These are phyloP conservation scores for Rana temporaria DNA, from an alignment of 2,113 vertebrate genomes.

Conservation along the genomic window DNA sequence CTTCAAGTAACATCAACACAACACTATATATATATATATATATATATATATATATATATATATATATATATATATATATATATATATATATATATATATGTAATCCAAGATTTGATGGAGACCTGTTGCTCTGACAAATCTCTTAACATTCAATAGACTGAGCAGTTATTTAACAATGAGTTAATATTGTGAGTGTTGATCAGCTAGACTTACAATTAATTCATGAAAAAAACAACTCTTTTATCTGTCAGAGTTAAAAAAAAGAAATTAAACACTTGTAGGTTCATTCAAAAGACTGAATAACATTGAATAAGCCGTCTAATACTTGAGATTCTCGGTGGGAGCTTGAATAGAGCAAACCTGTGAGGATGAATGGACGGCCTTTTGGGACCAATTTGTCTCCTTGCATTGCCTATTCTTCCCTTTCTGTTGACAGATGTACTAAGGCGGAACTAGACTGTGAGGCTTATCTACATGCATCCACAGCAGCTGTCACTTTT, in stretches of 20 bases:
- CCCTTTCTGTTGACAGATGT: conserved; percentile 99
- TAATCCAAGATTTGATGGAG: background rate
- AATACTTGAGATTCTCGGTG: conserved; percentile 97
- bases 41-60: too few species aligned
- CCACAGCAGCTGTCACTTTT: conserved; percentile 99
- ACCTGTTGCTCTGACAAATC: conserved; percentile 27
- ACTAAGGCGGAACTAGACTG: conserved; percentile 99
- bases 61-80: background rate
- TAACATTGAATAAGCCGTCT: conserved; percentile 99
- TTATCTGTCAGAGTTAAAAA: conserved; percentile 79
- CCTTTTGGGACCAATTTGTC: conserved; percentile 99
- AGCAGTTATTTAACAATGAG: conserved; percentile 73
- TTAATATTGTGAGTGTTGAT: conserved; percentile 85
- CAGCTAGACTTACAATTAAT: conserved; percentile 87
- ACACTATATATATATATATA: too few species aligned
- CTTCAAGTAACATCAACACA: too few species aligned
- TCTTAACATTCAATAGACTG: conserved; percentile 14
- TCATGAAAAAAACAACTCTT: conserved; percentile 75
- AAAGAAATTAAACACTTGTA: conserved; percentile 99
- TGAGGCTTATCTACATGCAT: conserved; percentile 96
- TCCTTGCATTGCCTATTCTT: conserved; percentile 98
- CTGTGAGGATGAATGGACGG: conserved; percentile 98
- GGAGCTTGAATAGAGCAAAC: conserved; percentile 98
- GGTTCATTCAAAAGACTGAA: conserved; percentile 96
- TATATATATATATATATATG: background rate